phyloP scores from a whole-genome alignment of 1,140 invertebrate genomes.

The Mylabris phalerata region DNA sequence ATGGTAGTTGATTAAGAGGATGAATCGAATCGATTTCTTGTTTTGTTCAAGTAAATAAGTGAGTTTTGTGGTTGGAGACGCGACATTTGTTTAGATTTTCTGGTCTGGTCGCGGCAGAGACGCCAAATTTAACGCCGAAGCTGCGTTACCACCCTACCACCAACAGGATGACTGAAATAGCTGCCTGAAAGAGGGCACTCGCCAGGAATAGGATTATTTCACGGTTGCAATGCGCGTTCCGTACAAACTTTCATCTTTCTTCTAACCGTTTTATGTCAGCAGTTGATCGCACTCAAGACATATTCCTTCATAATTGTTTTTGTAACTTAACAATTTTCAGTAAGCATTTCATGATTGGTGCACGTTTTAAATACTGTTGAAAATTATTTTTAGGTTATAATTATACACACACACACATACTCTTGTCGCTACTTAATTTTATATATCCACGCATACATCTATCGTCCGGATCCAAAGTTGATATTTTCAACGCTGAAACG shows the following conservation, averaged over 20 bases:
- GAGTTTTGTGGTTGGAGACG: constrained; percentile 26
- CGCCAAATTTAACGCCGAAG: constrained; percentile 29
- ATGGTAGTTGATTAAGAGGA: too few relatives aligned
- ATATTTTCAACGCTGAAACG: constrained; percentile 13
- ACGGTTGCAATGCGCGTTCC: constrained; percentile 12
- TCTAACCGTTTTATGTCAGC: background rate
- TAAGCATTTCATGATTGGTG: constrained; percentile 22
- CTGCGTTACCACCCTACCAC: constrained; percentile 21
- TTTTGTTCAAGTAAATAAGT: constrained; percentile 9
- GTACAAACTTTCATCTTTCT: constrained; percentile 6
- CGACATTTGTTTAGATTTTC: constrained; percentile 32
- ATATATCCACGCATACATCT: constrained; percentile 10
- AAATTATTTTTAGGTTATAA: constrained; percentile 21
- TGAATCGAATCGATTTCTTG: too few relatives aligned
- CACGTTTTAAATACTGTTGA: constrained; percentile 4
- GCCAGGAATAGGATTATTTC: constrained; percentile 25
- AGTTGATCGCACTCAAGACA: constrained; percentile 1
- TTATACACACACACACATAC: constrained; percentile 13
- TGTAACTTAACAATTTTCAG: constrained; percentile 16
- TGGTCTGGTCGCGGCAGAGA: constrained; percentile 27
- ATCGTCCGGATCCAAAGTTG: constrained; percentile 15
- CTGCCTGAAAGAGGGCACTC: constrained; percentile 27
- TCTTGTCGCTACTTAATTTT: constrained; percentile 31
- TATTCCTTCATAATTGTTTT: constrained; percentile 21
- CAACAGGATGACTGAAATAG: constrained; percentile 22